These are phyloP conservation scores for mouse (Mus musculus) DNA, from an alignment of 2,113 vertebrate genomes.

Conservation along the genomic window GRCm39 chr17:70021001-70021500, in stretches of 20 bases:
- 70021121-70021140: no score
- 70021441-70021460: background rate
- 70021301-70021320: background rate
- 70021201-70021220: background rate
- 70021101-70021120: no score
- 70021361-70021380: background rate
- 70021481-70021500: background rate
- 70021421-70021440: background rate
- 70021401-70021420: background rate
- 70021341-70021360: background rate
- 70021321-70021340: background rate
- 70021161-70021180: no score
- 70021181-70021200: no score
- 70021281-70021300: background rate
- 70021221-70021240: background rate
- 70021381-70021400: background rate
- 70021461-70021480: background rate
- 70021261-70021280: background rate
- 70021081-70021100: no score
- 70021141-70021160: no score
- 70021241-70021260: conserved; percentile 14
- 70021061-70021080: background rate
- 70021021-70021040: background rate
- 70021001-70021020: background rate
- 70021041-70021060: conserved; percentile 32